These are phyloP conservation scores for Alviniconcha strummeri DNA, from an alignment of 2,888 invertebrate species.

Conservation along the genomic window DNA sequence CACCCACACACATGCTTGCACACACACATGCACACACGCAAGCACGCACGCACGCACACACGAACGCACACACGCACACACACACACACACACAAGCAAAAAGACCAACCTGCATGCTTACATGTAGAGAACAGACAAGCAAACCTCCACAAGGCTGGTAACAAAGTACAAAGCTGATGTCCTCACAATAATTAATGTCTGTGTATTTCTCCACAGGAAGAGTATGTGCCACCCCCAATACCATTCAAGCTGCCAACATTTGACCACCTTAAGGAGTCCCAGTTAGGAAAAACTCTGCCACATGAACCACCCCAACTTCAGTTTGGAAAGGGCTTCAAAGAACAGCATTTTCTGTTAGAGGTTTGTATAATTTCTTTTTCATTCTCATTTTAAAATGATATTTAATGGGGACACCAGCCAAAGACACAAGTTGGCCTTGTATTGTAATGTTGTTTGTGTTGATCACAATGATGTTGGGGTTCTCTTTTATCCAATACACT, in stretches of 20 bases:
- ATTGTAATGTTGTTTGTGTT: no score
- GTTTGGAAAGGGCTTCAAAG: constrained; percentile 41
- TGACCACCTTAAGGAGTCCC: constrained; percentile 26
- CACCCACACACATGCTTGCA: neutral
- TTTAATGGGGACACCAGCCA: no score
- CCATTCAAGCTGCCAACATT: constrained; percentile 54
- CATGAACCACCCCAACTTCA: neutral
- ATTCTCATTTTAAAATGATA: no score
- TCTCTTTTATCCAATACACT: no score
- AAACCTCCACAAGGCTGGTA: no score
- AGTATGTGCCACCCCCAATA: constrained; percentile 54
- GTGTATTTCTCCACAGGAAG: constrained; percentile 46
- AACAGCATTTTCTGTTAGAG: constrained; percentile 60
- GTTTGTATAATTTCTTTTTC: constrained; percentile 35
- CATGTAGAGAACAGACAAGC: no score
- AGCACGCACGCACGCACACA: constrained; percentile 13
- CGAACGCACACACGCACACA: constrained; percentile 11
- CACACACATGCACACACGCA: neutral
- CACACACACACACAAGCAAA: neutral
- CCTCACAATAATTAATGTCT: no score
- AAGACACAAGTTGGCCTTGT: no score
- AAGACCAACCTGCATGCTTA: neutral
- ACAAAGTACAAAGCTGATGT: no score
- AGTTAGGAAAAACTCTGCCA: neutral
- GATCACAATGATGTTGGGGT: no score